A percentile compares a stretch with the other conserved stretches of the same genome.
phyloP scores from a whole-genome alignment of 92 coral and sea anemone genomes.

The Pocillopora grandis region DNA sequence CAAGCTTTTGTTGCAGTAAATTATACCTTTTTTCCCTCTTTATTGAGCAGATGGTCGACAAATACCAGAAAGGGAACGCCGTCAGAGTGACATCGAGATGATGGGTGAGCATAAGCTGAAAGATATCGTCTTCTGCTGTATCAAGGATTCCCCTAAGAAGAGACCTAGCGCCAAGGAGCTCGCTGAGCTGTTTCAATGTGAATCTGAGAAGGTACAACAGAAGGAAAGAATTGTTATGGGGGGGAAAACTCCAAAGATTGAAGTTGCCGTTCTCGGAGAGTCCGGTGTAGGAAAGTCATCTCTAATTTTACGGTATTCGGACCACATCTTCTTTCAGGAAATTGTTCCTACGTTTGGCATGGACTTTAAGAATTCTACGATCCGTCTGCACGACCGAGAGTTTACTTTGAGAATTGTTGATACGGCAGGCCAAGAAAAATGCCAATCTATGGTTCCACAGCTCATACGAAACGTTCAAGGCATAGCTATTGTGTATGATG shows the following conservation, averaged over 20 bases:
- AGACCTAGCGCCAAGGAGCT: not conserved
- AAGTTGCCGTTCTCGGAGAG: not conserved
- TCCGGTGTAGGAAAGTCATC: conserved; percentile 1
- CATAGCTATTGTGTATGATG: not conserved
- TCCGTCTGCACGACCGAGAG: not conserved
- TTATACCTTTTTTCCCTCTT: not conserved
- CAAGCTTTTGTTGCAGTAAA: too few species aligned
- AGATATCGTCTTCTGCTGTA: not conserved
- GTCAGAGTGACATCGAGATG: conserved; percentile 3
- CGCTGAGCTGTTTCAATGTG: not conserved
- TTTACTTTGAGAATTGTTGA: not conserved
- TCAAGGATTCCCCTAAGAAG: not conserved
- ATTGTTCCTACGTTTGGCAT: too few species aligned
- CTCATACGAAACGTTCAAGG: not conserved
- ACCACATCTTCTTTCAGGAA: too few species aligned
- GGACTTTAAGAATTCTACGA: not conserved
- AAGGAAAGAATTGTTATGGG: too few species aligned
- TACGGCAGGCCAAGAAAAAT: not conserved
- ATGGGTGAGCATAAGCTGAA: conserved; percentile 10
- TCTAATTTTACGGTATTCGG: not conserved
- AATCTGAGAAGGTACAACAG: not conserved
- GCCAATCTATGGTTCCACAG: not conserved
- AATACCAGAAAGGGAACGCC: not conserved
- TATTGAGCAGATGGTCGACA: not conserved
- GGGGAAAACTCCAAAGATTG: not conserved